phyloP scores from a whole-genome alignment of 2,797 vertebrate genomes.

The Hozukius guyotensis region DNA sequence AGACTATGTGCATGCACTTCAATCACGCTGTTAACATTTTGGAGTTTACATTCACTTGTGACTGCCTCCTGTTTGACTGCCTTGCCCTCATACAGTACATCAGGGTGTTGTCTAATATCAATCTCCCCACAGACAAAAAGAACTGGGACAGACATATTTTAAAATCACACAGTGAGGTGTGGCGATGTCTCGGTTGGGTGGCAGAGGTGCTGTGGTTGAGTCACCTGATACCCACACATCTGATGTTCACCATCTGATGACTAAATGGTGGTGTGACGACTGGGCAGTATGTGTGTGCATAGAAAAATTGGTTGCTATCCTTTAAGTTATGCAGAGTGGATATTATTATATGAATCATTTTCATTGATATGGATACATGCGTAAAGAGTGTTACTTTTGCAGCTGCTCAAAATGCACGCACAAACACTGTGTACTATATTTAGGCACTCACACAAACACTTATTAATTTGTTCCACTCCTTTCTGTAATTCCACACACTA shows the following conservation, averaged over 20 bases:
- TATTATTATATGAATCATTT: background rate
- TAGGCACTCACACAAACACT: background rate
- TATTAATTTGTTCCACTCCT: background rate
- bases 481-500: background rate
- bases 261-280: background rate
- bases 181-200: background rate
- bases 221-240: constrained; percentile 12
- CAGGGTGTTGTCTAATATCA: background rate
- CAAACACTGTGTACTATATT: background rate
- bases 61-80: background rate
- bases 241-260: constrained; percentile 2
- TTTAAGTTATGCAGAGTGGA: background rate
- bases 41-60: background rate
- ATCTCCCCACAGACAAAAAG: background rate
- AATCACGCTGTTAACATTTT: background rate
- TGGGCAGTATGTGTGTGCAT: background rate
- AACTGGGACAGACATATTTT: background rate
- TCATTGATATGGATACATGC: background rate
- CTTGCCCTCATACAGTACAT: background rate
- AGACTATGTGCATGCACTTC: background rate
- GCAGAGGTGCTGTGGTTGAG: background rate
- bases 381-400: background rate
- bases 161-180: background rate
- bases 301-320: background rate
- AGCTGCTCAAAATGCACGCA: background rate